These are phyloP conservation scores for Lucifuga dentata DNA, from an alignment of 2,113 vertebrate species.

Conservation along the genomic window DNA sequence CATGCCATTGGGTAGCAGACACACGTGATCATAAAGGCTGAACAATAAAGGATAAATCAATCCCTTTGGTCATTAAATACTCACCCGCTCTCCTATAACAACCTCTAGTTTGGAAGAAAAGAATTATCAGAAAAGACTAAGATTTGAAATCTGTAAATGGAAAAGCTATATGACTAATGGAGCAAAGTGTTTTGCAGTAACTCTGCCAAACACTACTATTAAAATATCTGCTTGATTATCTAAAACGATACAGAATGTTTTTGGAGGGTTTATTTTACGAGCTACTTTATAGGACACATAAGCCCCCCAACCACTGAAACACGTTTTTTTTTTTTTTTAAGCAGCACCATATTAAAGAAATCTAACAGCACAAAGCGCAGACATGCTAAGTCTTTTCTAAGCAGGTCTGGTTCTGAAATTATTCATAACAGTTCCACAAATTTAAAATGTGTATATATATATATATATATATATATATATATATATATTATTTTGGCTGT, in stretches of 20 bases:
- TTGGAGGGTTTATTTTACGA: constrained; percentile 75
- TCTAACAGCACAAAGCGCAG: constrained; percentile 12
- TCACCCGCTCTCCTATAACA: constrained; percentile 93
- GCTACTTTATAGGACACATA: constrained; percentile 77
- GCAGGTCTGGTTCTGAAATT: no score
- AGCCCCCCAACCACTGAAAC: constrained; percentile 68
- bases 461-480: no score
- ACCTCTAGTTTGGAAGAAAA: constrained; percentile 90
- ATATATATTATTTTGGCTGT: not conserved
- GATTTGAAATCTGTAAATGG: constrained; percentile 17
- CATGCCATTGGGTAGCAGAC: constrained; percentile 86
- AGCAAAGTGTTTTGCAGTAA: not conserved
- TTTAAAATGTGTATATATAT: no score
- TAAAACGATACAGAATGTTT: constrained; percentile 64
- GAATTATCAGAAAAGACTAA: constrained; percentile 80
- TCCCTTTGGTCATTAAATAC: constrained; percentile 95
- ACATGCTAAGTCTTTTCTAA: not conserved
- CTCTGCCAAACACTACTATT: constrained; percentile 20
- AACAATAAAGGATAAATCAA: constrained; percentile 99
- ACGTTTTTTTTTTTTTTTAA: no score
- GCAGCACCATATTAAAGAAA: constrained; percentile 46
- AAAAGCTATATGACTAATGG: constrained; percentile 29
- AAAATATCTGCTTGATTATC: constrained; percentile 28
- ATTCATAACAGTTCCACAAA: no score
- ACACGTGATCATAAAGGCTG: constrained; percentile 90